These are phyloP conservation scores for Plutomurus gul DNA, from an alignment of 1,140 invertebrate genomes.

Conservation along the genomic window DNA sequence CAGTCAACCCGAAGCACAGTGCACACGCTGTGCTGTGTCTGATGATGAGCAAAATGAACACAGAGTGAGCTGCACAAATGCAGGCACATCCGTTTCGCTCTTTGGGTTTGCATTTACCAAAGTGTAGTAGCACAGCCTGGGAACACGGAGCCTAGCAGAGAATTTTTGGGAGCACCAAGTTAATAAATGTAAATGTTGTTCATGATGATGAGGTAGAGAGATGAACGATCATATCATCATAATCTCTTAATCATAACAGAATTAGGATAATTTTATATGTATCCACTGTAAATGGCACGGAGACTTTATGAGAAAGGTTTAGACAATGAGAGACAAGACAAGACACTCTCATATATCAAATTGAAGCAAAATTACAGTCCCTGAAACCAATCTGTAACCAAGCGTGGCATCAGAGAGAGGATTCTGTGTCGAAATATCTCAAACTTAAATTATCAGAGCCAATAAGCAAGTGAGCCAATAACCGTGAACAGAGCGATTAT, in stretches of 20 bases:
- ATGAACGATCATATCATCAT: background rate
- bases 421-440: constrained; percentile 31
- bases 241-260: background rate
- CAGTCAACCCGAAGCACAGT: too few species aligned
- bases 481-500: constrained; percentile 26
- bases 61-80: too few species aligned
- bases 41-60: too few species aligned
- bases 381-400: constrained; percentile 30
- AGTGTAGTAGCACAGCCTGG: background rate
- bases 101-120: background rate
- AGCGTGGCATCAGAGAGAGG: constrained; percentile 15
- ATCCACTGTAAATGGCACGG: background rate
- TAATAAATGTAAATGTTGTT: constrained; percentile 7
- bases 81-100: constrained; percentile 1
- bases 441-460: background rate
- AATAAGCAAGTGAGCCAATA: constrained; percentile 8
- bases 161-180: constrained; percentile 9
- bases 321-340: background rate
- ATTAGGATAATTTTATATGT: background rate
- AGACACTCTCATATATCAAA: background rate
- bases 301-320: too few species aligned
- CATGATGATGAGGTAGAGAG: background rate
- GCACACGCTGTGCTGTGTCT: too few species aligned
- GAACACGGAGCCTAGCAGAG: constrained; percentile 4
- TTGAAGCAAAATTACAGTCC: background rate